phyloP scores from a whole-genome alignment of 2,797 vertebrate genomes.

The Chloroceryle amazona region DNA sequence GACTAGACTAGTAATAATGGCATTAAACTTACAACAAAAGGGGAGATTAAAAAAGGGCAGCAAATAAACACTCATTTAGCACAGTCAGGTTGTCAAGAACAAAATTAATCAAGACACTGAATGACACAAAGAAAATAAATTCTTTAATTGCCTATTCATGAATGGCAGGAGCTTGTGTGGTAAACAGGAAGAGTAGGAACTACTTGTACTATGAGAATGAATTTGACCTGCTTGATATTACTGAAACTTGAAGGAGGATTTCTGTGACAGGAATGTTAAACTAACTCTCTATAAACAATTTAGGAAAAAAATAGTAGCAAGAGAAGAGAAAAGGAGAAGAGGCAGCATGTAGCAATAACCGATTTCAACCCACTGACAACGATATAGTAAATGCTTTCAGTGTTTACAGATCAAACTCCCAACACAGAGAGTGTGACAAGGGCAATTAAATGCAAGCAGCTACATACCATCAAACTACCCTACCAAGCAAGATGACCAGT shows the following conservation, averaged over 20 bases:
- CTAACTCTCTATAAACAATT: neutral
- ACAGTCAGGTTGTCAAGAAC: slow-evolving; percentile 55
- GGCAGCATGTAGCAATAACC: neutral
- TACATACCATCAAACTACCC: neutral
- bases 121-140: slow-evolving; percentile 63
- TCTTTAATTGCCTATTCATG: slow-evolving; percentile 57
- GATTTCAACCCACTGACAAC: neutral
- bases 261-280: slow-evolving; percentile 40
- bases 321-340: neutral
- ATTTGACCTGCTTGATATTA: slow-evolving; percentile 16
- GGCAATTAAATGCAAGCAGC: neutral
- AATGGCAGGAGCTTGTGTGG: slow-evolving; percentile 22
- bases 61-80: slow-evolving; percentile 63
- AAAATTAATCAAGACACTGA: slow-evolving; percentile 67
- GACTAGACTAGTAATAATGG: slow-evolving; percentile 57
- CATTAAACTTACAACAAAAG: slow-evolving; percentile 61
- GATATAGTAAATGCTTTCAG: neutral
- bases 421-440: neutral
- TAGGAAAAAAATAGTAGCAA: neutral
- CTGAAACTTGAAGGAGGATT: slow-evolving; percentile 13
- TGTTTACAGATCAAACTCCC: slow-evolving; percentile 18
- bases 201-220: neutral
- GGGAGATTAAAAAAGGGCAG: slow-evolving; percentile 52
- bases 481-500: neutral
- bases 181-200: slow-evolving; percentile 29